These are phyloP conservation scores for Drosophila atroscutellata DNA, from an alignment of 2,888 invertebrate species.

Conservation along the genomic window DNA sequence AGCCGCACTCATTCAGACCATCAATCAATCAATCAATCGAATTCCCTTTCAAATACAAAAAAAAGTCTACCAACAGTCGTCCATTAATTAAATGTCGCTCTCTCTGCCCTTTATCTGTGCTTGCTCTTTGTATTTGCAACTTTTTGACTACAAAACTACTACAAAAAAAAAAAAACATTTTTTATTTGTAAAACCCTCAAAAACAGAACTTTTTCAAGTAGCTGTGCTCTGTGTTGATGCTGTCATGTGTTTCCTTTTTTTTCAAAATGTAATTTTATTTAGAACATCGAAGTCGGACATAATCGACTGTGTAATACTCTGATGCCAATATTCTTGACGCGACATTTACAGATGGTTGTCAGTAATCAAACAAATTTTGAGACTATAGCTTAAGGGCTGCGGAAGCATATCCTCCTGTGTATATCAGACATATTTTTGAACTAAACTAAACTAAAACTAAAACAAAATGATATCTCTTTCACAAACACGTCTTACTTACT, in stretches of 20 bases:
- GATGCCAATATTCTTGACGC: background rate
- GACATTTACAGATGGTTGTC: background rate
- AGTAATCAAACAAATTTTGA: background rate
- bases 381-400: background rate
- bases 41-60: constrained; percentile 38
- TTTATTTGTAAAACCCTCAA: constrained; percentile 27
- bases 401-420: background rate
- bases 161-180: constrained; percentile 39
- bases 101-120: constrained; percentile 57
- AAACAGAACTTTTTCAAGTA: constrained; percentile 50
- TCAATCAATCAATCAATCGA: constrained; percentile 65
- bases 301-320: constrained; percentile 5
- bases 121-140: constrained; percentile 67
- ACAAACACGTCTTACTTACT: background rate
- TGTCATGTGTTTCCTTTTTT: constrained; percentile 36
- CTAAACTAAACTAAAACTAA: too few species aligned
- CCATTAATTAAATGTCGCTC: constrained; percentile 76
- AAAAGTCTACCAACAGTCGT: constrained; percentile 62
- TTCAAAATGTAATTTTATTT: background rate
- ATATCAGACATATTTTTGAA: background rate
- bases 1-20: constrained; percentile 68
- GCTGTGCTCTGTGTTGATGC: constrained; percentile 49
- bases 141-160: constrained; percentile 48
- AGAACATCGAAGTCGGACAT: background rate
- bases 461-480: background rate